A percentile compares a stretch with the other conserved stretches of the same genome.
These are phyloP conservation scores for Vespertilio murinus DNA, from an alignment of 2,797 vertebrate genomes.

Conservation along the genomic window DNA sequence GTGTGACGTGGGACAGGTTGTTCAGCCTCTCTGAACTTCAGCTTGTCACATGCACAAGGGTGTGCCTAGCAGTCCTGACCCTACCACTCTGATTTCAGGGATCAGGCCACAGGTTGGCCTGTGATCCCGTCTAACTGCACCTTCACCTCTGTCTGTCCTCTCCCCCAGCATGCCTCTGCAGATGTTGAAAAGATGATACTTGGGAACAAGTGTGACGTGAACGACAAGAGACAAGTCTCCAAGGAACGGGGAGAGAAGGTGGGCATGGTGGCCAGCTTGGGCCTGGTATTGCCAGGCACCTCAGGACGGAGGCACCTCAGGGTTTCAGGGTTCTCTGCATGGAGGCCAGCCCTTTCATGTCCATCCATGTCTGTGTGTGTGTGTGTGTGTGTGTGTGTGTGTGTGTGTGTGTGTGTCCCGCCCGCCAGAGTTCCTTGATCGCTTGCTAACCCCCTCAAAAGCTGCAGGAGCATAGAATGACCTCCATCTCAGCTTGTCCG, in stretches of 20 bases:
- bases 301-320: not conserved
- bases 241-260: conserved; percentile 97
- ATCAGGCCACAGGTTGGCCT: not conserved
- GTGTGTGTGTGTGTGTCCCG: no score
- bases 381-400: no score
- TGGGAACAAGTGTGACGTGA: conserved; percentile 99
- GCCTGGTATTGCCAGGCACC: not conserved
- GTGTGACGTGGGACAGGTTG: not conserved
- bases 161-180: conserved; percentile 92
- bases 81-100: not conserved
- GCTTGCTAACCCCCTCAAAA: not conserved
- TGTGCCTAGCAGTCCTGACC: not conserved
- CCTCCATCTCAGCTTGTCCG: no score
- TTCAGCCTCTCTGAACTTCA: not conserved
- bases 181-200: conserved; percentile 99
- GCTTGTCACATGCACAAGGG: not conserved
- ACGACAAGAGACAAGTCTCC: conserved; percentile 97
- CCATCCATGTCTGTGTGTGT: no score
- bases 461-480: not conserved
- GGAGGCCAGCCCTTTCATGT: not conserved
- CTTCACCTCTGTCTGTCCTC: not conserved
- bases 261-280: accelerated
- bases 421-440: not conserved
- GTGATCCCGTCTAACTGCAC: not conserved
- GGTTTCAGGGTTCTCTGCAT: not conserved